Base-by-base conservation (phyloP, 2,888 invertebrate genomes). In the Holacanthella duospinosa region DNA sequence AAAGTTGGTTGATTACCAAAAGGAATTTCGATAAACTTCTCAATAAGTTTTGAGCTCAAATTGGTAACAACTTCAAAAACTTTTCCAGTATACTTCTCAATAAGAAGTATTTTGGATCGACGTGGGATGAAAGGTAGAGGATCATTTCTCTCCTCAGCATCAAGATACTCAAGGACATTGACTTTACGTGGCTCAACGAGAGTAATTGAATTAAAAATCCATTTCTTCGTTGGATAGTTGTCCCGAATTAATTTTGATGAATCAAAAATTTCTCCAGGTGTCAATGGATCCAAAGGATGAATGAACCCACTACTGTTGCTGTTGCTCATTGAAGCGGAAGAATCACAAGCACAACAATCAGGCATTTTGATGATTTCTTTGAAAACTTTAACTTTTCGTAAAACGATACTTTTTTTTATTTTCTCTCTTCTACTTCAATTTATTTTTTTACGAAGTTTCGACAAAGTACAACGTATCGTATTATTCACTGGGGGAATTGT, bases 261-360 rank as follows among this genome's bases (percentile, higher is more conserved):
- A 2, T 36, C 16, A 21, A 19, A 12, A 24, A 61, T 61, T 55
- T 61, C 61, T 6, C 2, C 12, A 2, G 29, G 29, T n/a, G 28
- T 61, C 36, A 61, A 26, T 1, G 61, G 55, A 55, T 61, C 61
- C 55, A 61, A 25, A 2, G 61, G 61, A 61, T 61, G 61, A 12
- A 55, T 6, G 55, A 26, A 27, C 21, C 6, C 6, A n/a, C 54
- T 53, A 25, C 6, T 25, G 54, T 4, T n/a, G n/a, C 9, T 53
- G 54, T 6, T n/a, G 25, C 9, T 9, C 9, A 6, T n/a, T 9
- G 48, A 48, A 9, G 48, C 48, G 21, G 48, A 4, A 21, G 48
- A 9, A 9, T n/a, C 48, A 21, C n/a, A 16, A 36, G 6, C 36
- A 21, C 48, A 48, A 48, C 48, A 21, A 9, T 48, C 19, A 4